Conservation (phyloP, 2,113 vertebrate species). For the Myodes glareolus region DNA sequence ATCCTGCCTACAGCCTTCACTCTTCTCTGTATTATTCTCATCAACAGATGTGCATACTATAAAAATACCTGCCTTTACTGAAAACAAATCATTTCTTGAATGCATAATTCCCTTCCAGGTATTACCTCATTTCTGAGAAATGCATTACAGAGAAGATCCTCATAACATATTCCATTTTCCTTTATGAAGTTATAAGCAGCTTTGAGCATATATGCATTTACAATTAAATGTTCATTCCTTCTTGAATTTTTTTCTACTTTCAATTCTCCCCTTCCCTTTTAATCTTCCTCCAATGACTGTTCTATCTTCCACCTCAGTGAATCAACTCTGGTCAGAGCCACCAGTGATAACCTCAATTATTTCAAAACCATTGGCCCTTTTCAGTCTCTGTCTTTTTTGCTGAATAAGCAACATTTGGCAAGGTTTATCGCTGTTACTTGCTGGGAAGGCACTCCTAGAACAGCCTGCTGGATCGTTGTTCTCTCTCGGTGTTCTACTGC, state of each 20-base stretch:
- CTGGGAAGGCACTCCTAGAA: neutral
- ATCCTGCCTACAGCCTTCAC: neutral
- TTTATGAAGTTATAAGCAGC: neutral
- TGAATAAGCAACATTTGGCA: neutral
- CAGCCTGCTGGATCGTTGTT: neutral
- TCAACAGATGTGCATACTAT: neutral
- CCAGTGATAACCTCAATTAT: neutral
- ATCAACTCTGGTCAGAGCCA: neutral
- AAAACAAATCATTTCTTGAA: conserved; percentile 17
- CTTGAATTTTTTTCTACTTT: neutral
- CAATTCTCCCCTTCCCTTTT: neutral
- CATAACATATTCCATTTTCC: neutral
- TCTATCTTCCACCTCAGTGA: neutral
- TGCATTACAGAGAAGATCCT: neutral
- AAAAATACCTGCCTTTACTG: neutral
- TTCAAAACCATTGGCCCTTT: neutral
- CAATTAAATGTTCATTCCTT: neutral
- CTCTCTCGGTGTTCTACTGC: neutral
- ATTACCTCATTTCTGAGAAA: neutral
- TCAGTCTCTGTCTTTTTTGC: neutral
- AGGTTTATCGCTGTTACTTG: neutral
- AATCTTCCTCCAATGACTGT: neutral
- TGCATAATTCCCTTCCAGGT: neutral
- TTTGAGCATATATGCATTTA: neutral
- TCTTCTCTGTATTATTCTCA: neutral